Evolutionary conservation across 1,140 invertebrate genomes (phyloP).

Genomic region (Lepidurus couesii): DNA sequence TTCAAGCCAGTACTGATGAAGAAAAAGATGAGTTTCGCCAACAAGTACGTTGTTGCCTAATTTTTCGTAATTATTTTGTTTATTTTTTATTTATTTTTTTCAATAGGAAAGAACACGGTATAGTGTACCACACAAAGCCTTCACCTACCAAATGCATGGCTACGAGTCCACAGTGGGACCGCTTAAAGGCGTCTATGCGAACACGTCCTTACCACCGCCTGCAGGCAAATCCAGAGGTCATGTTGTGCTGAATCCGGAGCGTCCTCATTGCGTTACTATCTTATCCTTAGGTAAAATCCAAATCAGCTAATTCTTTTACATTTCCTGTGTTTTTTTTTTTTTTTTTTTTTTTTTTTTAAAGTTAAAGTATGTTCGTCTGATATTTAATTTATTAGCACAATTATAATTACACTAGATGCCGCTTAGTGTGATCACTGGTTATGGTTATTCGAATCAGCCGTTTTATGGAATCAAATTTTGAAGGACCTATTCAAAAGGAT

Average conservation of each 20-base stretch:
- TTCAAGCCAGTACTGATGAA: conserved; percentile 65
- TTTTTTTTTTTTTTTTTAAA: too few relatives aligned
- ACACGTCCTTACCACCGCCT: conserved; percentile 45
- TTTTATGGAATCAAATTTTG: too few relatives aligned
- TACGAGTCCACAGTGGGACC: conserved; percentile 84
- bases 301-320: too few relatives aligned
- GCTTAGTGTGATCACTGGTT: too few relatives aligned
- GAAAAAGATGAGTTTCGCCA: conserved; percentile 72
- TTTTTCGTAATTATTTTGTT: background rate
- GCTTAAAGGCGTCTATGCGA: conserved; percentile 71
- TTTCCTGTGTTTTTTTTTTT: too few relatives aligned
- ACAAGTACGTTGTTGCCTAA: conserved; percentile 51
- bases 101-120: conserved; percentile 62
- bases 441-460: too few relatives aligned
- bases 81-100: conserved; percentile 28
- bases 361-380: too few relatives aligned
- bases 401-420: too few relatives aligned
- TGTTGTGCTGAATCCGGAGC: conserved; percentile 68
- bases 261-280: conserved; percentile 87
- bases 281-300: conserved; percentile 59
- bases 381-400: too few relatives aligned
- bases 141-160: conserved; percentile 75
- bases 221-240: conserved; percentile 70
- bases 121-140: conserved; percentile 75
- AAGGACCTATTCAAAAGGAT: too few relatives aligned